Conservation (phyloP, 92 coral and sea anemone genomes). For the Zoanthus solanderi region DNA sequence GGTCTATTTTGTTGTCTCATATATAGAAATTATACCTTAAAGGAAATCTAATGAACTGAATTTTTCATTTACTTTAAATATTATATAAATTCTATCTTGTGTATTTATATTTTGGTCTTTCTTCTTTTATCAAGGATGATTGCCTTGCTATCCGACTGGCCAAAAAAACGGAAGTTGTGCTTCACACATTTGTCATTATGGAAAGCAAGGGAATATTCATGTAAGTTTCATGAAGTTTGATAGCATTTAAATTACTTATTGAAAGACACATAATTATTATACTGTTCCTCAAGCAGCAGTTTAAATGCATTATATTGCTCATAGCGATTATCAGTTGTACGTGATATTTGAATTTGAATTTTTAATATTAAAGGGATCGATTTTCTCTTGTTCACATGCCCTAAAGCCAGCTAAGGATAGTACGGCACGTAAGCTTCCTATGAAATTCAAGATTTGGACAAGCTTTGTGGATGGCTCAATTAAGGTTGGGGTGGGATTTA, state of each 20-base stretch:
- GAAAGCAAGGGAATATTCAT: constrained; percentile 70
- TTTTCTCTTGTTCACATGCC: no score
- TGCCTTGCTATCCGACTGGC: constrained; percentile 79
- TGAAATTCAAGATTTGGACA: no score
- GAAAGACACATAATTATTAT: background rate
- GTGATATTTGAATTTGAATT: no score
- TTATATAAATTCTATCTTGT: background rate
- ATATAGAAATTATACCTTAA: no score
- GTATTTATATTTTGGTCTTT: background rate
- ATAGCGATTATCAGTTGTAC: no score
- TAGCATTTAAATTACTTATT: background rate
- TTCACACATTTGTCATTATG: constrained; percentile 78
- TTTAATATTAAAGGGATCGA: no score
- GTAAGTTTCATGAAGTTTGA: constrained; percentile 61
- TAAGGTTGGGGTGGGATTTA: no score
- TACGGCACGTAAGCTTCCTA: no score
- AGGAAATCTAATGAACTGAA: background rate
- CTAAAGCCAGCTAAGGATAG: no score
- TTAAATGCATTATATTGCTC: no score
- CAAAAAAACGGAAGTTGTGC: constrained; percentile 77
- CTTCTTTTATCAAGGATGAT: constrained; percentile 67
- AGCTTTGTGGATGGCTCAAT: no score
- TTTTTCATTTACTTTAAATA: background rate
- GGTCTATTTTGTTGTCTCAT: background rate
- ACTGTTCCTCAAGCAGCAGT: background rate